These are phyloP conservation scores for Gymnopithys bicolor DNA, from an alignment of 2,797 vertebrate species.

Conservation along the genomic window DNA sequence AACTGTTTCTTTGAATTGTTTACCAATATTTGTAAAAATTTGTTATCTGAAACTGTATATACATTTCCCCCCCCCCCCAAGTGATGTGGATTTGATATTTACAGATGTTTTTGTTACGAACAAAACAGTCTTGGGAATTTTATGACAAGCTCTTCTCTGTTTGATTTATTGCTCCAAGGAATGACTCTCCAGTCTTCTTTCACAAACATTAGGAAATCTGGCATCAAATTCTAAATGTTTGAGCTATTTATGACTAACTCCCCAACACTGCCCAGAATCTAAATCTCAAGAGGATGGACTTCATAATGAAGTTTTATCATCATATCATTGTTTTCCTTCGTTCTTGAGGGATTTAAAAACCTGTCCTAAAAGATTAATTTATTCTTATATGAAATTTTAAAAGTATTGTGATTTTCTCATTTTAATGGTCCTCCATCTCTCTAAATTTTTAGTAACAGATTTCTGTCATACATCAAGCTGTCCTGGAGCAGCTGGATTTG, in stretches of 20 bases:
- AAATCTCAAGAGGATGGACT: slow-evolving; percentile 6
- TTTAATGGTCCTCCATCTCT: slow-evolving; percentile 10
- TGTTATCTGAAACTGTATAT: not conserved
- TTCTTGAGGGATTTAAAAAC: slow-evolving; percentile 9
- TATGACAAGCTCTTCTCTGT: not conserved
- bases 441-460: slow-evolving; percentile 27
- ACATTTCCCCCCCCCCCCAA: not conserved
- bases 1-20: not conserved
- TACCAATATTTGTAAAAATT: not conserved
- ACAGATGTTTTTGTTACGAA: slow-evolving; percentile 37
- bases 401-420: slow-evolving; percentile 2
- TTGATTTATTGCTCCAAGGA: slow-evolving; percentile 30
- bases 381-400: slow-evolving; percentile 10
- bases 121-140: slow-evolving; percentile 15
- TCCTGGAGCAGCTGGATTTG: slow-evolving; percentile 27
- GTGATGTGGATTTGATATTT: not conserved
- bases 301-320: slow-evolving; percentile 27
- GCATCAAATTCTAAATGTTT: slow-evolving; percentile 7
- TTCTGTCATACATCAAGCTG: slow-evolving; percentile 12
- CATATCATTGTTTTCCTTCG: slow-evolving; percentile 23
- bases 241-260: slow-evolving; percentile 44
- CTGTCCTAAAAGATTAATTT: not conserved
- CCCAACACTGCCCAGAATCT: not conserved
- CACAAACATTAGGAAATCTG: slow-evolving; percentile 30
- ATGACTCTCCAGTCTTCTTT: not conserved